Percentiles rank a stretch among this genome's conserved stretches.
These are phyloP conservation scores for Coptotermes formosanus DNA, from an alignment of 1,140 invertebrate genomes.

Conservation along the genomic window DNA sequence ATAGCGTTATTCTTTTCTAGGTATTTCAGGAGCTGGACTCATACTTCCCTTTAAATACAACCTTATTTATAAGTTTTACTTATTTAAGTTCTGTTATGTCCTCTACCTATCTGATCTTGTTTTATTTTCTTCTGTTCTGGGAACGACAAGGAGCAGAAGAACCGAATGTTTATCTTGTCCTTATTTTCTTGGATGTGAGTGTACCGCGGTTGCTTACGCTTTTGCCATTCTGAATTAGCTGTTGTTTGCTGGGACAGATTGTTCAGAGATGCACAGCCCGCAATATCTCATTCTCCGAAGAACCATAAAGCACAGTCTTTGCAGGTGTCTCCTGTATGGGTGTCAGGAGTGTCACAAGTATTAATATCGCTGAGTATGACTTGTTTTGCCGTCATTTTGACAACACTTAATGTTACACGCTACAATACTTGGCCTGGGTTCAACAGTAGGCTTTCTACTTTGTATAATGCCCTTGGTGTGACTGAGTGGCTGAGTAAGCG, in stretches of 20 bases:
- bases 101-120: too few relatives aligned
- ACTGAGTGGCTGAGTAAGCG: too few relatives aligned
- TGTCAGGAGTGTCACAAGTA: background rate
- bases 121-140: too few relatives aligned
- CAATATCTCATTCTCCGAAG: background rate
- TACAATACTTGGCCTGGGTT: background rate
- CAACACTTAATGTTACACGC: background rate
- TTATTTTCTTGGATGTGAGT: background rate
- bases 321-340: background rate
- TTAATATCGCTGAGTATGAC: background rate
- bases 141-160: too few relatives aligned
- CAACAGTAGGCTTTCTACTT: too few relatives aligned
- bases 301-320: background rate
- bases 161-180: too few relatives aligned
- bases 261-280: background rate
- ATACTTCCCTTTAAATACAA: too few relatives aligned
- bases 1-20: too few relatives aligned
- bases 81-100: too few relatives aligned
- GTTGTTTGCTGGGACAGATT: background rate
- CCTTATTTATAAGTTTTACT: too few relatives aligned
- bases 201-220: background rate
- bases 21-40: too few relatives aligned
- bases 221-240: slow-evolving; percentile 15
- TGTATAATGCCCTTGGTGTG: too few relatives aligned
- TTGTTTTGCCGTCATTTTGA: background rate